Evolutionary conservation across 1,140 invertebrate genomes (phyloP), one percentile per base, ranked within the genome.

Genomic region (Drosophila setifemur): DNA sequence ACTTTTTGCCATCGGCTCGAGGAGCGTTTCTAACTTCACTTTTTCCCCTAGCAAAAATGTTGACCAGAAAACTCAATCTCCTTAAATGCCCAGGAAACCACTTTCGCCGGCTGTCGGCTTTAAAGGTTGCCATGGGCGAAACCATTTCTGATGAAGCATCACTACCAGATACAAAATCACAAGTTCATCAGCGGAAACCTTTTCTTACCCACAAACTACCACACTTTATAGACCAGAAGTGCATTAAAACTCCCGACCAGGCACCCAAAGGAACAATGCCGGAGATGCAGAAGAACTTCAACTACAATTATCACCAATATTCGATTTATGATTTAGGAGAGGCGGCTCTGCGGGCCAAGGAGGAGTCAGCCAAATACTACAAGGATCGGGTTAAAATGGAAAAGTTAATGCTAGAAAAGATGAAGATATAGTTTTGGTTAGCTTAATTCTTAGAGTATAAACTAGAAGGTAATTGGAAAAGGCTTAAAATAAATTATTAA

Each of bases 281-380:
- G 9, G 25, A 9, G 6, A n/a, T 25, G 11, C 2, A 3, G 1
- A 39, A 14, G 16, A 21, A n/a, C 2, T 50, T 28, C 12, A 14
- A 8, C 18, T 50, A 50, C 11, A 50, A 39, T 6, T 60, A 66
- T 43, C 39, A 50, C 3, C 3, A 9, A 2, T 67, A 43, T 37
- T 58, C 44, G 6, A 26, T 37, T 6, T 67, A 50, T 7, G 63
- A 60, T 7, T 35, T 67, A 0, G 37, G 11, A 5, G 39, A 60
- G 29, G 28, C 25, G 9, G 6, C 29, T 26, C 5, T 50, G 1
- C 23, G 37, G 3, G 33, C 39, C 2, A 19, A 21, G 18, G 12
- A 23, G 5, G 29, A 31, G 4, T 4, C 28, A n/a, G 16, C 14
- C 12, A 12, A 33, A 3, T 53, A 53, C n/a, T 25, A 4, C 8